Conservation (phyloP, 1,140 invertebrate species). For the Sitobion miscanthi region DNA sequence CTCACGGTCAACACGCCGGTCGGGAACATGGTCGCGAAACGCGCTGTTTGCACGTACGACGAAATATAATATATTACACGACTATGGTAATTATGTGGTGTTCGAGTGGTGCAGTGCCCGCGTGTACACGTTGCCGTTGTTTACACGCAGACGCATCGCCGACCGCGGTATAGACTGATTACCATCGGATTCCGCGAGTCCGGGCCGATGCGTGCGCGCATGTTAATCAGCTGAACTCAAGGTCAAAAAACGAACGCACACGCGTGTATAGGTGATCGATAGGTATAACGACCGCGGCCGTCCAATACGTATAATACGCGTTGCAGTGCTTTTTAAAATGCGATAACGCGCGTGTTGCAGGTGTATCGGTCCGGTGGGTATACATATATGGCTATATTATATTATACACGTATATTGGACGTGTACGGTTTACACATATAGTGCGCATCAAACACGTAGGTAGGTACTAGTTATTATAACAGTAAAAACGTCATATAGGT, state of each 20-base stretch:
- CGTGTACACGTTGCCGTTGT: background rate
- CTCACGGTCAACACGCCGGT: conserved; percentile 5
- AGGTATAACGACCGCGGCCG: background rate
- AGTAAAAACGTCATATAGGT: background rate
- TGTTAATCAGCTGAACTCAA: conserved; percentile 50
- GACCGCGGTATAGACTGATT: conserved; percentile 4
- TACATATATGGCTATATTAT: too few relatives aligned
- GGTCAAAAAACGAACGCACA: background rate
- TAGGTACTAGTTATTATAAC: background rate
- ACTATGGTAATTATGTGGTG: background rate
- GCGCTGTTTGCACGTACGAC: background rate
- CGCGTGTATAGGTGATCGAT: background rate
- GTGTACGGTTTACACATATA: too few relatives aligned
- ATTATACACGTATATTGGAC: background rate
- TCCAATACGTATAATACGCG: background rate
- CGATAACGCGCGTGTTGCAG: background rate
- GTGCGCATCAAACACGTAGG: background rate
- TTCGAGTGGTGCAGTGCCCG: background rate
- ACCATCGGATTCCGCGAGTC: background rate
- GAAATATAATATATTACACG: background rate
- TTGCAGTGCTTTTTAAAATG: background rate
- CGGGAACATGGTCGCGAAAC: background rate
- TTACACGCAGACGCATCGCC: background rate
- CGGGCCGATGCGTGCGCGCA: background rate
- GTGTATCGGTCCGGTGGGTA: too few relatives aligned